Conservation (phyloP, 2,797 vertebrate species). For the Fratercula arctica region DNA sequence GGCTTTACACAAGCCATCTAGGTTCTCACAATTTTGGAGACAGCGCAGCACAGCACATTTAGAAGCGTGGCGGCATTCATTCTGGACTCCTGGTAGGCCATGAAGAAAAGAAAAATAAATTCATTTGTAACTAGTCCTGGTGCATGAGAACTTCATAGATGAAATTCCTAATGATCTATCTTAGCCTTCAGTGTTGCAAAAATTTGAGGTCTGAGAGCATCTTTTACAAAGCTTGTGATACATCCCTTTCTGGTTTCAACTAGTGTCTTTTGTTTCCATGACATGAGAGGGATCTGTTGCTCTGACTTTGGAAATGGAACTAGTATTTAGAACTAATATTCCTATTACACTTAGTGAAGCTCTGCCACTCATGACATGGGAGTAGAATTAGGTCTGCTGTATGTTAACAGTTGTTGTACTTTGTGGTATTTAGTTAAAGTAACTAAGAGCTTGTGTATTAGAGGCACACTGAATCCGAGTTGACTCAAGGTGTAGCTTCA, state of each 20-base stretch:
- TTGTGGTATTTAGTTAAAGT: neutral
- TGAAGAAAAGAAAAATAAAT: neutral
- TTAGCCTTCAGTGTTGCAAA: neutral
- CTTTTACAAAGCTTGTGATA: neutral
- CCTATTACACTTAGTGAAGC: neutral
- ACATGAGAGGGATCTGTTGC: rapidly evolving
- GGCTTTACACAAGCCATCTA: neutral
- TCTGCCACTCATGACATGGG: neutral
- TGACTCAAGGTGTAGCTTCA: neutral
- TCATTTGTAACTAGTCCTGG: neutral
- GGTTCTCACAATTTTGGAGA: neutral
- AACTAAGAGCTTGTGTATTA: neutral
- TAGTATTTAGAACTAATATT: neutral
- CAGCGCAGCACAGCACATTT: neutral
- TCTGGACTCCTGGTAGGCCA: neutral
- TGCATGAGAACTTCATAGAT: neutral
- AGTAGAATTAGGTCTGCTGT: neutral
- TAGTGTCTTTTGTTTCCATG: neutral
- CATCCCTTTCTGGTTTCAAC: neutral
- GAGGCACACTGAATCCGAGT: neutral
- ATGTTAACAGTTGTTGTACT: neutral
- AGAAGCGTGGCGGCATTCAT: neutral
- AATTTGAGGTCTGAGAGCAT: neutral
- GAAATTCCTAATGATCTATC: neutral
- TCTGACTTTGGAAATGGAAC: neutral